A percentile compares a stretch with the other conserved stretches of the same genome.
Conservation (phyloP, 2,797 vertebrate genomes). For the Prionace glauca region DNA sequence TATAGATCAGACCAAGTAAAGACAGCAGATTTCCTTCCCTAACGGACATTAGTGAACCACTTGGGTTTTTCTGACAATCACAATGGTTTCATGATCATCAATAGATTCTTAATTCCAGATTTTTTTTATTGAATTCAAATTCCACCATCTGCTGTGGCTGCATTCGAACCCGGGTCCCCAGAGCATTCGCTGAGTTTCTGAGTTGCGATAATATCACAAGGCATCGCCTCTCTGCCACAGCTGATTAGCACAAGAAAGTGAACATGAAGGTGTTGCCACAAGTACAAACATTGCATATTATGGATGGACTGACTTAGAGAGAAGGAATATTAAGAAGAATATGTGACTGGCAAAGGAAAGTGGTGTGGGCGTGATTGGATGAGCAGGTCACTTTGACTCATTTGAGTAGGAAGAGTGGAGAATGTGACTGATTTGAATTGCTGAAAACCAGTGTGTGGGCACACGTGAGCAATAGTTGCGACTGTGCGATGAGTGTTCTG, state of each 20-base stretch:
- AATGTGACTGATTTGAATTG: background rate
- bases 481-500: background rate
- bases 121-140: no score
- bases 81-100: no score
- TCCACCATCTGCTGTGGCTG: no score
- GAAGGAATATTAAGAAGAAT: background rate
- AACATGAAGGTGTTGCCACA: background rate
- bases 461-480: background rate
- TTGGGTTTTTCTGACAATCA: no score
- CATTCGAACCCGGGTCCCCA: no score
- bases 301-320: background rate
- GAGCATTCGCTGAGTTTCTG: no score
- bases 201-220: no score
- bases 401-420: background rate
- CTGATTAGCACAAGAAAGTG: background rate
- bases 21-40: no score
- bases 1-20: no score
- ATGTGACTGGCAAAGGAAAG: background rate
- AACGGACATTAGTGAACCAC: no score
- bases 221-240: no score
- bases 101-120: no score
- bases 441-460: background rate
- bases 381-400: background rate
- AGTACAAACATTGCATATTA: background rate
- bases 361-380: background rate